A percentile compares a stretch with the other conserved stretches of the same genome.
Evolutionary conservation across 2,113 vertebrate genomes (phyloP).

Genomic region (Nematolebias whitei): DNA sequence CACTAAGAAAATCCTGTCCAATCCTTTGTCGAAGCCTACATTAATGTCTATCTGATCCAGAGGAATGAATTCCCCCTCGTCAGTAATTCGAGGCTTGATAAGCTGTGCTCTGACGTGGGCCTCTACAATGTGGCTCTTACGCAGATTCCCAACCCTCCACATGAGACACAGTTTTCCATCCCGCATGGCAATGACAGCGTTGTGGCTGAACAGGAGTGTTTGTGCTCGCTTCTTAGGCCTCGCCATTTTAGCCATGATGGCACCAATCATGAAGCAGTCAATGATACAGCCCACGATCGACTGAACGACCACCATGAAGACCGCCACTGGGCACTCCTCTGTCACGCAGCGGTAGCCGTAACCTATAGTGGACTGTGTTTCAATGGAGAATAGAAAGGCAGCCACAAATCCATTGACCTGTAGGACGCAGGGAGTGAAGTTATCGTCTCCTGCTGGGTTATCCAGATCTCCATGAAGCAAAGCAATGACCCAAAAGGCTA

Average conservation of each 20-base stretch:
- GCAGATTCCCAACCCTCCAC: conserved; percentile 97
- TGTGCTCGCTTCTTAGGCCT: conserved; percentile 96
- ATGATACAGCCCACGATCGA: conserved; percentile 98
- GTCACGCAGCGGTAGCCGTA: conserved; percentile 97
- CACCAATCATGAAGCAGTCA: conserved; percentile 98
- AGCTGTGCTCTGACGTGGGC: conserved; percentile 95
- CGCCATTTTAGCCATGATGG: conserved; percentile 99
- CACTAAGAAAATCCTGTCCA: conserved; percentile 96
- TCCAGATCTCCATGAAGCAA: conserved; percentile 94
- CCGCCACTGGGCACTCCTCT: conserved; percentile 92
- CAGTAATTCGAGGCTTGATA: conserved; percentile 93
- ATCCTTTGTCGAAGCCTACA: conserved; percentile 96
- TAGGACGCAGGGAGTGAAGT: conserved; percentile 92
- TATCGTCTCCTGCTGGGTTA: conserved; percentile 85
- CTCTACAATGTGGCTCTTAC: conserved; percentile 98
- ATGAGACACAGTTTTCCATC: conserved; percentile 95
- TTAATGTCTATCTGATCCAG: conserved; percentile 98
- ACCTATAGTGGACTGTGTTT: conserved; percentile 97
- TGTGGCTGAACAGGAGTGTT: conserved; percentile 95
- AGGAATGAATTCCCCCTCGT: conserved; percentile 96
- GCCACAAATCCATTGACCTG: conserved; percentile 97
- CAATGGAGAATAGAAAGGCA: conserved; percentile 96
- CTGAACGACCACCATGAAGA: conserved; percentile 98
- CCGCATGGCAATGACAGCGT: conserved; percentile 92
- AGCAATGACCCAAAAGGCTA: conserved; percentile 97